phyloP scores from a whole-genome alignment of 1,140 invertebrate genomes.

The Vanessa tameamea region DNA sequence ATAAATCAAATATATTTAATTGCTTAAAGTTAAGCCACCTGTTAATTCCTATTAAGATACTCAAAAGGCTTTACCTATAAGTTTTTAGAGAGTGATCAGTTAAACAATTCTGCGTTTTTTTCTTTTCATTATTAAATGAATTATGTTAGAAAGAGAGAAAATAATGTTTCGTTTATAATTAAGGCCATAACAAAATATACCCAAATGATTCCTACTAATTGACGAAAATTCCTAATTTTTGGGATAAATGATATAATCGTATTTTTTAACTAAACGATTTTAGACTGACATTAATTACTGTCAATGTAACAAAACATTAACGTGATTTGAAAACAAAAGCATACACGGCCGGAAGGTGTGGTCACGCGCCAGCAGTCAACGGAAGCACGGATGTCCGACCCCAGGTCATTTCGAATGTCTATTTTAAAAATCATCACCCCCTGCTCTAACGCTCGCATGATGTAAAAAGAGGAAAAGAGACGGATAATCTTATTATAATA shows the following conservation, averaged over 20 bases:
- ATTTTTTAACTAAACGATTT: neutral
- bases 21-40: too few species aligned
- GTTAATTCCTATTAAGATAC: too few species aligned
- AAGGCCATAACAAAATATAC: too few species aligned
- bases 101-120: too few species aligned
- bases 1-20: too few species aligned
- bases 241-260: too few species aligned
- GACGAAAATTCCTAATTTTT: neutral
- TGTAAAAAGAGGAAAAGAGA: neutral
- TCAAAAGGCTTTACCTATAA: too few species aligned
- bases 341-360: constrained; percentile 53
- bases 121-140: too few species aligned
- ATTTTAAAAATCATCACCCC: constrained; percentile 12
- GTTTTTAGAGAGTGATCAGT: too few species aligned
- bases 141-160: too few species aligned
- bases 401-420: constrained; percentile 42
- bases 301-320: constrained; percentile 9
- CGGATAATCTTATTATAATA: neutral
- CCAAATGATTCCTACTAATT: neutral
- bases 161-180: neutral
- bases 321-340: constrained; percentile 16
- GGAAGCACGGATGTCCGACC: constrained; percentile 71
- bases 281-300: constrained; percentile 10
- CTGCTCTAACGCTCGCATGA: neutral
- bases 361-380: constrained; percentile 61